These are phyloP conservation scores for Drosophila fungiperda DNA, from an alignment of 2,888 invertebrate genomes.

Conservation along the genomic window DNA sequence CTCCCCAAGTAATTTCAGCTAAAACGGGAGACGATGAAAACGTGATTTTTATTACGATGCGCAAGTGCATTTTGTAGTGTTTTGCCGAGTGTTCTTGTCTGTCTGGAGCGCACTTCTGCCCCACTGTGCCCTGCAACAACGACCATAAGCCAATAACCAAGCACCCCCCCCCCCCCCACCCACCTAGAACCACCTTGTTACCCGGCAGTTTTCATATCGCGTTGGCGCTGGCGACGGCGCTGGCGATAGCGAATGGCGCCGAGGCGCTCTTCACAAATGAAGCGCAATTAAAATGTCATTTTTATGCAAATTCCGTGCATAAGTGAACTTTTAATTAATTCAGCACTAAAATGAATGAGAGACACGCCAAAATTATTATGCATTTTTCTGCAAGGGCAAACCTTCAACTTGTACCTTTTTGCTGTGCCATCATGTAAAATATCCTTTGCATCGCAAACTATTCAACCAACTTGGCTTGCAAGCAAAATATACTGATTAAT, in stretches of 20 bases:
- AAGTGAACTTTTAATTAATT: conserved; percentile 82
- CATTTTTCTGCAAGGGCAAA: conserved; percentile 28
- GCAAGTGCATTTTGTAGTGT: conserved; percentile 72
- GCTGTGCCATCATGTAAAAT: conserved; percentile 18
- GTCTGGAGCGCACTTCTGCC: conserved; percentile 64
- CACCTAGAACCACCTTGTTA: conserved; percentile 8
- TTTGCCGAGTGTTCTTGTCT: conserved; percentile 68
- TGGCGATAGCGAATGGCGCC: conserved; percentile 21
- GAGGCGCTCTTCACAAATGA: conserved; percentile 71
- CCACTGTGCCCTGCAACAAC: background rate
- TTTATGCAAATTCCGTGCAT: conserved; percentile 81
- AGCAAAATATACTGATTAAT: conserved; percentile 15
- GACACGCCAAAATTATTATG: conserved; percentile 73
- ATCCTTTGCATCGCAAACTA: conserved; percentile 19
- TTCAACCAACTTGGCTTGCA: conserved; percentile 16
- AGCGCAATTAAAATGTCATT: conserved; percentile 81
- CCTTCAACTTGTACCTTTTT: conserved; percentile 48
- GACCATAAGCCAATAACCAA: background rate
- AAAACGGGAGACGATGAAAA: conserved; percentile 30
- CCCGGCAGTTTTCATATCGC: conserved; percentile 63
- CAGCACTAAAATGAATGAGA: conserved; percentile 76
- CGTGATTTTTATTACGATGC: conserved; percentile 77
- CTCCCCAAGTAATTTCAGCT: background rate
- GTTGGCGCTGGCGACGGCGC: conserved; percentile 18
- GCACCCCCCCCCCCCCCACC: background rate